Conservation (phyloP, 1,140 invertebrate genomes). For the Lasioglossum baleicum region DNA sequence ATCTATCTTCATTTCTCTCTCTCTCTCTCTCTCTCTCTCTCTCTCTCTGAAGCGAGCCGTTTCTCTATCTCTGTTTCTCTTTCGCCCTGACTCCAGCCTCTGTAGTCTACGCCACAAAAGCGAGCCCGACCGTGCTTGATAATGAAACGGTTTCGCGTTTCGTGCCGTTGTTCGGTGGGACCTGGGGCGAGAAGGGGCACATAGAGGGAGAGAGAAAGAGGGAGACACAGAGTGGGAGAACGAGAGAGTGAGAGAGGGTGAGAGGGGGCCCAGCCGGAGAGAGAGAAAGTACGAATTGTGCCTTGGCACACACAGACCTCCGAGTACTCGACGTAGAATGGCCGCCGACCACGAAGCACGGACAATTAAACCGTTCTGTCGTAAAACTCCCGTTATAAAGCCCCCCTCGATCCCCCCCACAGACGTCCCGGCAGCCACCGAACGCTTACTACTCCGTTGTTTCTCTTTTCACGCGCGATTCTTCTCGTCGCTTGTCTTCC, state of each 20-base stretch:
- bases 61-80: background rate
- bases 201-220: background rate
- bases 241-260: background rate
- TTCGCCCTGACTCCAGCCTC: background rate
- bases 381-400: constrained; percentile 65
- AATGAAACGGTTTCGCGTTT: constrained; percentile 63
- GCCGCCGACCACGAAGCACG: constrained; percentile 58
- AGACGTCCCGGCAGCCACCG: background rate
- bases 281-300: constrained; percentile 50
- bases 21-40: background rate
- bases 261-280: background rate
- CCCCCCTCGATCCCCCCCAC: constrained; percentile 1
- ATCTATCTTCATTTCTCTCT: constrained; percentile 10
- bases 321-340: constrained; percentile 52
- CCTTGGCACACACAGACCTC: constrained; percentile 53
- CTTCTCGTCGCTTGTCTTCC: constrained; percentile 58
- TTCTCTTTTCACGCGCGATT: constrained; percentile 61
- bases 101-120: constrained; percentile 51
- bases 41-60: background rate
- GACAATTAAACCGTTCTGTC: constrained; percentile 65
- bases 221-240: too few relatives aligned
- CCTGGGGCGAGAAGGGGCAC: background rate
- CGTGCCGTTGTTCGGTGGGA: constrained; percentile 42
- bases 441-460: constrained; percentile 50
- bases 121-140: constrained; percentile 51